A percentile compares a stretch with the other conserved stretches of the same genome.
These are phyloP conservation scores for Sorex maritimensis DNA, from an alignment of 2,797 vertebrate species.

Conservation along the genomic window DNA sequence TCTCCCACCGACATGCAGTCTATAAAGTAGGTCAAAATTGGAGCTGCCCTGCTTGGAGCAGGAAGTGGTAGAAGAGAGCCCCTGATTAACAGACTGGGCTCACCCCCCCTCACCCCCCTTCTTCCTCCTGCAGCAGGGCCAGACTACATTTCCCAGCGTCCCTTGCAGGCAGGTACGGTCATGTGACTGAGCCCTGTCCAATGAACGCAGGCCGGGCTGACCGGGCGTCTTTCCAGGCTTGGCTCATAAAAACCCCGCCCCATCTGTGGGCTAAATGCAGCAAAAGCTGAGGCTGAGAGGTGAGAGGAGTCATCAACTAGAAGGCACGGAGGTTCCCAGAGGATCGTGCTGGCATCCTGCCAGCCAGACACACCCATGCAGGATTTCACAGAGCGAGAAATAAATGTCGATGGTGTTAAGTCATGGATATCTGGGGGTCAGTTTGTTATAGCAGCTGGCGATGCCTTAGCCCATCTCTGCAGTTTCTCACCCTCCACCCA, in stretches of 20 bases:
- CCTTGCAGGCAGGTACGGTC: constrained; percentile 15
- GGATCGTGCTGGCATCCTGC: neutral
- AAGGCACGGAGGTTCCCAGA: neutral
- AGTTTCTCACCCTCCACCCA: too few relatives aligned
- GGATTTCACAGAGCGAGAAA: neutral
- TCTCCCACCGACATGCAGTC: neutral
- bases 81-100: neutral
- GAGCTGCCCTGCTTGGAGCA: constrained; percentile 12
- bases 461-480: neutral
- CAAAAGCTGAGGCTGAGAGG: neutral
- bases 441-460: constrained; percentile 23
- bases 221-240: neutral
- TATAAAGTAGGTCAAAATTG: neutral
- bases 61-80: neutral
- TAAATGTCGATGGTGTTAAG: neutral
- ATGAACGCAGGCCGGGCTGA: neutral
- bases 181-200: constrained; percentile 30
- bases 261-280: neutral
- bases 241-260: neutral
- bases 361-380: neutral
- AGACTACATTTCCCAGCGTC: constrained; percentile 67
- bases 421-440: neutral
- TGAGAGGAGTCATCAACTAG: neutral
- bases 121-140: neutral
- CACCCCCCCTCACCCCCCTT: neutral